Conservation (phyloP, 2,113 vertebrate genomes). For the Regulus satrapa region DNA sequence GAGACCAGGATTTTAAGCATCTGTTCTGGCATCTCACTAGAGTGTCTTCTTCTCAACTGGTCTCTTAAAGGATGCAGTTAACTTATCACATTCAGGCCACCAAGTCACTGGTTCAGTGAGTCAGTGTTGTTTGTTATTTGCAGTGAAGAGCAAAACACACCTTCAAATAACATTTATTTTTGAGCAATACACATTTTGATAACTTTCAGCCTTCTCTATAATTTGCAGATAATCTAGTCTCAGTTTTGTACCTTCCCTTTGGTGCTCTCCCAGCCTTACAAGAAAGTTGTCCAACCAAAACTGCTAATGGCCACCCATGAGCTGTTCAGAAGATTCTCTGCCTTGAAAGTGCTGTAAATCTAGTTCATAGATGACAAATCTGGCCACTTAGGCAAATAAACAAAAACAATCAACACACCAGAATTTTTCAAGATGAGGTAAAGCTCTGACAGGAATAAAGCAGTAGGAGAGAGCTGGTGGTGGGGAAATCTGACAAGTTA, state of each 20-base stretch:
- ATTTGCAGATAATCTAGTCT: neutral
- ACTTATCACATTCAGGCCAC: neutral
- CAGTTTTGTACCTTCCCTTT: neutral
- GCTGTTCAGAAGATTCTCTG: neutral
- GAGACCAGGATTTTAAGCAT: neutral
- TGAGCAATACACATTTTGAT: neutral
- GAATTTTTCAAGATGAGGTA: neutral
- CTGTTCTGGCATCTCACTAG: neutral
- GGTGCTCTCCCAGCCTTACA: neutral
- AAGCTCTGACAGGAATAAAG: neutral
- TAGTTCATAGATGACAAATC: neutral
- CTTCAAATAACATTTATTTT: neutral
- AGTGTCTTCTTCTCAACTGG: neutral
- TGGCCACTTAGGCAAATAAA: neutral
- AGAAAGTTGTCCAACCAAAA: neutral
- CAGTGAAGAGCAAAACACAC: neutral
- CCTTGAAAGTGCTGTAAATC: neutral
- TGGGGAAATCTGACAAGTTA: conserved; percentile 27
- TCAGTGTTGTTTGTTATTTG: neutral
- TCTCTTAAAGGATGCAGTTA: neutral
- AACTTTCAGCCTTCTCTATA: neutral
- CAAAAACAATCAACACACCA: neutral
- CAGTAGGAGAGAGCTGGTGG: neutral
- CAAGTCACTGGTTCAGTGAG: neutral
- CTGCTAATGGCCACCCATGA: neutral